Percentiles rank a stretch among this genome's conserved stretches.
Evolutionary conservation across 1,140 invertebrate species (phyloP).

Genomic region (Brachionus rubens): DNA sequence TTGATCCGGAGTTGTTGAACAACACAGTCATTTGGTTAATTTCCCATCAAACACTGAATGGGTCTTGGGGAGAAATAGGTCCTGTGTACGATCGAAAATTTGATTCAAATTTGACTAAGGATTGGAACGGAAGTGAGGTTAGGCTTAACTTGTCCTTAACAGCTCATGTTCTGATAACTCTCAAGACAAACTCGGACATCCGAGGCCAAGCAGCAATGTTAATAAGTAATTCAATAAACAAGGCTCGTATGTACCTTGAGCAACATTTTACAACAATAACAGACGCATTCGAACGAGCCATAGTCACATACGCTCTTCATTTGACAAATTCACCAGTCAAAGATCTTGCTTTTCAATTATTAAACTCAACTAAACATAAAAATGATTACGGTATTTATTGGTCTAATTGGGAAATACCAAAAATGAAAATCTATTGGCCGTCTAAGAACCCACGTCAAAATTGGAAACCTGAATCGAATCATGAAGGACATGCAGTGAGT

Average conservation of each 20-base stretch:
- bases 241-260: conserved; percentile 76
- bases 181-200: conserved; percentile 53
- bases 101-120: neutral
- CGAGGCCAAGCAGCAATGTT: conserved; percentile 48
- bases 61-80: conserved; percentile 53
- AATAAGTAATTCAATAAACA: conserved; percentile 53
- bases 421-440: conserved; percentile 77
- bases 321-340: conserved; percentile 73
- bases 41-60: conserved; percentile 52
- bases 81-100: no score
- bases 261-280: conserved; percentile 71
- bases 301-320: conserved; percentile 80
- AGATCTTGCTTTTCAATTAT: conserved; percentile 74
- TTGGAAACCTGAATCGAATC: conserved; percentile 72
- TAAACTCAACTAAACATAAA: conserved; percentile 62
- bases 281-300: conserved; percentile 77
- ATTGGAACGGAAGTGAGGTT: neutral
- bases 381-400: conserved; percentile 44
- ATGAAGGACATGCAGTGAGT: conserved; percentile 85
- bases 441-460: conserved; percentile 74
- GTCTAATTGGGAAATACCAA: conserved; percentile 21
- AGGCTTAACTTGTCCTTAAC: conserved; percentile 46
- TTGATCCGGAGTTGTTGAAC: conserved; percentile 54
- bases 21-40: conserved; percentile 55
- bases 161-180: conserved; percentile 46